Conservation (phyloP, 1,140 invertebrate species). For the Uloborus diversus region DNA sequence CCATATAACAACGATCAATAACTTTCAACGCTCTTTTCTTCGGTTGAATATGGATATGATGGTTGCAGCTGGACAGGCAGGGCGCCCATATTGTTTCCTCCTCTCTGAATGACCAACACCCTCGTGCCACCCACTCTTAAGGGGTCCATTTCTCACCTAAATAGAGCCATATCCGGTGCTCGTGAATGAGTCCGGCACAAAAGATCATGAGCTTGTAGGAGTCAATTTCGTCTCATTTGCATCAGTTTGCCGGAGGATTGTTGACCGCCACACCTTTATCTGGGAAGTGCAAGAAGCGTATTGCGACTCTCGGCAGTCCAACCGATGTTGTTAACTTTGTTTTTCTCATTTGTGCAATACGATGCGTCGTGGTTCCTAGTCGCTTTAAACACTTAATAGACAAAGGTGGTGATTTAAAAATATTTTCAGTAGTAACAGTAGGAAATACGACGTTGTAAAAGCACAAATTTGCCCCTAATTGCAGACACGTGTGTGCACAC, state of each 20-base stretch:
- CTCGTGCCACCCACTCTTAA: constrained; percentile 33
- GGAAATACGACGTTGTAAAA: too few relatives aligned
- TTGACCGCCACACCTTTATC: neutral
- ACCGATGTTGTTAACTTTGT: neutral
- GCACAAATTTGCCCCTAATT: too few relatives aligned
- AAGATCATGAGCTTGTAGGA: neutral
- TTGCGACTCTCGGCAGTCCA: neutral
- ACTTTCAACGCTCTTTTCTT: constrained; percentile 44
- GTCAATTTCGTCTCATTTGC: constrained; percentile 31
- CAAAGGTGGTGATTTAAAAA: neutral
- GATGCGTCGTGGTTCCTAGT: neutral
- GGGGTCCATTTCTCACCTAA: constrained; percentile 37
- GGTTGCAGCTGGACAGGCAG: constrained; percentile 45
- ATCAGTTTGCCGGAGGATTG: neutral
- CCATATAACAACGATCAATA: constrained; percentile 22
- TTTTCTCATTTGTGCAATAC: neutral
- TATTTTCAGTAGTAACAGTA: neutral
- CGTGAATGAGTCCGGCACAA: constrained; percentile 11
- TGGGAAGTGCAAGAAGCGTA: neutral
- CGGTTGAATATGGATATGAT: constrained; percentile 24
- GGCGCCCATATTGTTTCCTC: constrained; percentile 36
- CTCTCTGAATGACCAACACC: constrained; percentile 44
- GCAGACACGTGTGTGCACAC: too few relatives aligned
- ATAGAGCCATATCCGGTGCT: constrained; percentile 51
- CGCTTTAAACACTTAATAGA: neutral